phyloP scores from a whole-genome alignment of 2,113 vertebrate species.

The Cervus canadensis region DNA sequence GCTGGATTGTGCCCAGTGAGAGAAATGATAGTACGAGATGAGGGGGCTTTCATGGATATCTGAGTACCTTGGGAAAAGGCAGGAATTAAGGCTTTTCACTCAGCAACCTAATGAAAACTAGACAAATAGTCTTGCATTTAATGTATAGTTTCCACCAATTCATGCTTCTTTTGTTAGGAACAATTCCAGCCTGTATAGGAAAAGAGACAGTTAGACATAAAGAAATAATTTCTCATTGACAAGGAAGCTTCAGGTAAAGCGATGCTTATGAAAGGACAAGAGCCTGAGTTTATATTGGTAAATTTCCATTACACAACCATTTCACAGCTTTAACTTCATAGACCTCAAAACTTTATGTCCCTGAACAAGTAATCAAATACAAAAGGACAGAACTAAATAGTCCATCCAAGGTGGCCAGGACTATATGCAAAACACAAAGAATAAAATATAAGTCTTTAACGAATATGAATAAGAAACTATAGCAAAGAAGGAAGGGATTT shows the following conservation, averaged over 20 bases:
- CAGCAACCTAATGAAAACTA: conserved; percentile 86
- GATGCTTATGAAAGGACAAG: conserved; percentile 71
- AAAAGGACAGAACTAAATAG: conserved; percentile 59
- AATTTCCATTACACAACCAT: conserved; percentile 61
- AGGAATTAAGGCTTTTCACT: conserved; percentile 83
- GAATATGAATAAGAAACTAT: conserved; percentile 31
- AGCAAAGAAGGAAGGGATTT: conserved; percentile 44
- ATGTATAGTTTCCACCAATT: conserved; percentile 85
- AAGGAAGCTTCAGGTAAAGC: conserved; percentile 69
- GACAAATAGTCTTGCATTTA: conserved; percentile 85
- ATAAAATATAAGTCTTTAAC: conserved; percentile 56
- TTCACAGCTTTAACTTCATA: conserved; percentile 58
- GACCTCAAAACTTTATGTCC: conserved; percentile 38
- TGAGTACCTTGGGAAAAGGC: conserved; percentile 89
- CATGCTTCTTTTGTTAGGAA: conserved; percentile 84
- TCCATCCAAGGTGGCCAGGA: conserved; percentile 8
- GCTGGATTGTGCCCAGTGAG: conserved; percentile 74
- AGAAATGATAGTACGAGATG: conserved; percentile 75
- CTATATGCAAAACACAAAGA: conserved; percentile 49
- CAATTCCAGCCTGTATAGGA: conserved; percentile 82
- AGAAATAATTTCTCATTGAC: conserved; percentile 80
- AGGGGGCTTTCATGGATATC: conserved; percentile 80
- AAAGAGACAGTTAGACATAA: conserved; percentile 78
- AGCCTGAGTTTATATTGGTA: conserved; percentile 45
- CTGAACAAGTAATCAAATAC: conserved; percentile 66